These are phyloP conservation scores for Dinocampus coccinellae DNA, from an alignment of 2,888 invertebrate species.

Conservation along the genomic window DNA sequence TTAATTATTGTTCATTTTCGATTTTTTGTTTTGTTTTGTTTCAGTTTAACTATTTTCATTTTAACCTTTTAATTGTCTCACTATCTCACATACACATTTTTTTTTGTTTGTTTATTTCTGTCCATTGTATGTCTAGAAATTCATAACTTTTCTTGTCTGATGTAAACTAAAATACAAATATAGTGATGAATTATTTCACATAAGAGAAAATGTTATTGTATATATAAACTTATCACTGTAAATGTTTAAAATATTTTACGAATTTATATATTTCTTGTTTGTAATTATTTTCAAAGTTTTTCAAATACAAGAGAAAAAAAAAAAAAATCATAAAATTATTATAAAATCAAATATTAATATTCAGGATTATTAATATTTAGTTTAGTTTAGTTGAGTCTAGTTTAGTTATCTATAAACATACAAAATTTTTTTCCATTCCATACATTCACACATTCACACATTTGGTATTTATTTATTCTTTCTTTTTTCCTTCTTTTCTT, in stretches of 20 bases:
- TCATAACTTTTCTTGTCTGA: not conserved
- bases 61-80: conserved; percentile 8
- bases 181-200: not conserved
- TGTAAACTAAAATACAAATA: not conserved
- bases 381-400: no score
- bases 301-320: no score
- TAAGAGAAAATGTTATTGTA: not conserved
- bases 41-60: not conserved
- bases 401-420: no score
- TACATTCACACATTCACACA: conserved; percentile 8
- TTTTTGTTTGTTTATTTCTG: no score
- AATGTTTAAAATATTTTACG: not conserved
- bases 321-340: no score
- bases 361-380: conserved; percentile 9
- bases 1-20: no score
- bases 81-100: not conserved
- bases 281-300: not conserved
- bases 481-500: not conserved
- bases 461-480: no score
- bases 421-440: conserved; percentile 10
- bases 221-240: not conserved
- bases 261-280: not conserved
- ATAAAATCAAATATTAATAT: no score
- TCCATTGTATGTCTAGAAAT: not conserved
- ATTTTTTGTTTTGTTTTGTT: no score